Percentiles rank a stretch among this genome's conserved stretches.
Conservation (phyloP, 2,113 vertebrate genomes). For the Xiphorhynchus elegans region DNA sequence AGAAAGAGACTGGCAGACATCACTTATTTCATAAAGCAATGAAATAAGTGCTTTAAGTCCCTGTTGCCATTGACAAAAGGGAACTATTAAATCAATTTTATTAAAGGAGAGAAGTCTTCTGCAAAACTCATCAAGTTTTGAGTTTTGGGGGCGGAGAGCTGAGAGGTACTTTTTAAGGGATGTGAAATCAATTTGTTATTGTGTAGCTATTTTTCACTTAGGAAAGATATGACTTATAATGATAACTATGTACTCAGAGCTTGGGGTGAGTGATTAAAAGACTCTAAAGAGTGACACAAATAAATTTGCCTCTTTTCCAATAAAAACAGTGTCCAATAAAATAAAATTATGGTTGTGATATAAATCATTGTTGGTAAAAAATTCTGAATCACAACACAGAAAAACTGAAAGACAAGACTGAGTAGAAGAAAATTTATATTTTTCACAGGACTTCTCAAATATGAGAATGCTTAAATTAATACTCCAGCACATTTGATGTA, state of each 20-base stretch:
- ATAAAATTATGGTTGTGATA: neutral
- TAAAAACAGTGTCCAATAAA: neutral
- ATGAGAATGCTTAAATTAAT: neutral
- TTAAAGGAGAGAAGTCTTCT: neutral
- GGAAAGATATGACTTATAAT: neutral
- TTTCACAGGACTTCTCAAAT: neutral
- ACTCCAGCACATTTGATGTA: neutral
- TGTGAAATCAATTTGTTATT: conserved; percentile 3
- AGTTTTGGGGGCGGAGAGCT: neutral
- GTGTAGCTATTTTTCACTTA: neutral
- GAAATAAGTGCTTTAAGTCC: too few species aligned
- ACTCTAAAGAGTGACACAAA: neutral
- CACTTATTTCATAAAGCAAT: neutral
- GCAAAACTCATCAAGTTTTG: conserved; percentile 13
- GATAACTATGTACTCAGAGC: neutral
- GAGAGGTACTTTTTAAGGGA: neutral
- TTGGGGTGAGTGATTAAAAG: neutral
- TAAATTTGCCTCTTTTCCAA: neutral
- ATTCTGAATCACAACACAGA: neutral
- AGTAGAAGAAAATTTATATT: neutral
- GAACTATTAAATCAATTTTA: neutral
- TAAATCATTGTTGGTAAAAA: neutral
- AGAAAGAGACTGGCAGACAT: neutral
- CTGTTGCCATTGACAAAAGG: neutral
- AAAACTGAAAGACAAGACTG: neutral